phyloP scores from a whole-genome alignment of 1,140 invertebrate species.

The Callitettix versicolor region DNA sequence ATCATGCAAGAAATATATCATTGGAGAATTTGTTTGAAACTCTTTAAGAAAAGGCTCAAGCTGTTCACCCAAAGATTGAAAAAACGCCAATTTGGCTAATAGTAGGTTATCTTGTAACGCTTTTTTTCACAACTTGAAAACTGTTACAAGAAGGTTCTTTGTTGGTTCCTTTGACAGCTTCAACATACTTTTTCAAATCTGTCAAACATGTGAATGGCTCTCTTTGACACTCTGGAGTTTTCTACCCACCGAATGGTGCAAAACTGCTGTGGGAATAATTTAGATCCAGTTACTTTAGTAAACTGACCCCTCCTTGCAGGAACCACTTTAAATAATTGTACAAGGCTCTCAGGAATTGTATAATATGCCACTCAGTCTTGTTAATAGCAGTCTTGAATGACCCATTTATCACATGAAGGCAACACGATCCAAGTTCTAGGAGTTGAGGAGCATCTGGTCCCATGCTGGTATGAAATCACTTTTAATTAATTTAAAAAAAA shows the following conservation, averaged over 20 bases:
- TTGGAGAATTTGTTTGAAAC: constrained; percentile 19
- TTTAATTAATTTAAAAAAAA: background rate
- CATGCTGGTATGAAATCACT: no score
- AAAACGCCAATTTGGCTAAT: constrained; percentile 24
- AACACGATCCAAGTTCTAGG: constrained; percentile 7
- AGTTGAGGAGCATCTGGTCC: no score
- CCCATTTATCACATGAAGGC: constrained; percentile 23
- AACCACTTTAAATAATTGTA: constrained; percentile 21
- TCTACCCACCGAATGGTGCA: constrained; percentile 25
- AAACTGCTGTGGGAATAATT: constrained; percentile 24
- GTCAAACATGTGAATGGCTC: constrained; percentile 13
- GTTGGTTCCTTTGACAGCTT: background rate
- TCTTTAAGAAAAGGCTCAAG: constrained; percentile 21
- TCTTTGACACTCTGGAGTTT: constrained; percentile 20
- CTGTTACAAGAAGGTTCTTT: background rate
- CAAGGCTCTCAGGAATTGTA: constrained; percentile 19
- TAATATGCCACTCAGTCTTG: constrained; percentile 20
- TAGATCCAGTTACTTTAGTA: constrained; percentile 14
- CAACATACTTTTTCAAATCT: background rate
- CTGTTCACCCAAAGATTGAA: constrained; percentile 14
- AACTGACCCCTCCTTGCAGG: constrained; percentile 22
- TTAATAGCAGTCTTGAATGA: constrained; percentile 25
- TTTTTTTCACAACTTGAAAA: background rate
- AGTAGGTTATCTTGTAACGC: constrained; percentile 22
- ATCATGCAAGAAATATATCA: constrained; percentile 16